Percentiles rank a stretch among this genome's conserved stretches.
These are phyloP conservation scores for Oreochromis niloticus DNA, from an alignment of 2,113 vertebrate species.

Conservation along the genomic window DNA sequence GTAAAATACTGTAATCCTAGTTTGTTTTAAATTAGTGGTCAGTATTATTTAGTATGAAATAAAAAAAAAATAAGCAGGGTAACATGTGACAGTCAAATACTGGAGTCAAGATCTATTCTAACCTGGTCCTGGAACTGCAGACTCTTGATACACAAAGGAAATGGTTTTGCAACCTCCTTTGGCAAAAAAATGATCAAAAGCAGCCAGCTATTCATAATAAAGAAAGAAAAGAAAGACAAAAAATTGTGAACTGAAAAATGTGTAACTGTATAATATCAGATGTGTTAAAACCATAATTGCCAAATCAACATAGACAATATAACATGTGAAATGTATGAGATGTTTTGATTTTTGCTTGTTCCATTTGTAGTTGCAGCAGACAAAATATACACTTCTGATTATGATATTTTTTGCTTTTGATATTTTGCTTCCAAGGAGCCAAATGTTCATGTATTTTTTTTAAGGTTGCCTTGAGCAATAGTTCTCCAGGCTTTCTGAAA, in stretches of 20 bases:
- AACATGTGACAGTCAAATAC: neutral
- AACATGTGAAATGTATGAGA: neutral
- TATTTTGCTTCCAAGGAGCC: neutral
- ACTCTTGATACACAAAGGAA: conserved; percentile 80
- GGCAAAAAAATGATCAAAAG: conserved; percentile 74
- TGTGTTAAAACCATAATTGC: neutral
- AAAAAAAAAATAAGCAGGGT: neutral
- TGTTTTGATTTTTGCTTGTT: neutral
- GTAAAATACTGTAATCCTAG: neutral
- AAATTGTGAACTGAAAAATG: neutral
- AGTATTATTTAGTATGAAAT: neutral
- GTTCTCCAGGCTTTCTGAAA: neutral
- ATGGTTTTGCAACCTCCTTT: conserved; percentile 73
- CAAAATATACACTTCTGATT: neutral
- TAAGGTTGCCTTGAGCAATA: neutral
- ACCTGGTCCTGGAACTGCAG: conserved; percentile 74
- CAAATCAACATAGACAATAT: neutral
- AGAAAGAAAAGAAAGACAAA: neutral
- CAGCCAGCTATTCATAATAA: conserved; percentile 68
- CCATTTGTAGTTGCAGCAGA: neutral
- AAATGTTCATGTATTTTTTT: neutral
- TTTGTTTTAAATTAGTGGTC: neutral
- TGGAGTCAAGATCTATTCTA: neutral
- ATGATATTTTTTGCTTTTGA: neutral
- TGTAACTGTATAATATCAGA: neutral